Evolutionary conservation across 2,113 vertebrate species (phyloP), one percentile per base, ranked within the genome.

Genomic region (Dissostichus mawsoni): DNA sequence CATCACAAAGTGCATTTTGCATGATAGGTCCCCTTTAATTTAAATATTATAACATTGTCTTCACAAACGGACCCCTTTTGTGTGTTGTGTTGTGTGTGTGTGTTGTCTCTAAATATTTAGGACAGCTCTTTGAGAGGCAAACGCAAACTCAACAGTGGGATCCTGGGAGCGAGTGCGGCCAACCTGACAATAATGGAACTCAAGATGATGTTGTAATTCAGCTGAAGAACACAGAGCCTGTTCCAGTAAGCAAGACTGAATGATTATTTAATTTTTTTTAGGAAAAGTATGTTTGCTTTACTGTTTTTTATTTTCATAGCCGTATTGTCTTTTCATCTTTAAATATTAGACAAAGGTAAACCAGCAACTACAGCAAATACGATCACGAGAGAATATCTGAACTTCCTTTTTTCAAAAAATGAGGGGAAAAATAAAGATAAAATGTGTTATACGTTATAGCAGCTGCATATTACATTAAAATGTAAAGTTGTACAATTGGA

Each of bases 141-240:
- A 5, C 87, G 92, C 12, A 94, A 65, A 90, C 93, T 99, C 53
- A 96, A 96, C 82, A 99, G 98, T 74, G 96, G 93, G 14, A 95
- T 99, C 82, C 94, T 99, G 81, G 96, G 96, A 65, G 95, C 97
- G 8, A 98, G 95, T 84, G 96, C 98, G 77, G 94, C 94, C 63
- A 98, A 98, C 83, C 83, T 99, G 78, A 96, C 96, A 18, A 62
- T 99, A 87, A 92, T 62, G 14, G 93, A 95, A 44, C 94, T 99
- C 88, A 78, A 29, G 87, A 94, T 17, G 93, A 96, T 1, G 94
- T 99, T 73, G 87, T 93, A 3, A 92, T 99, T 58, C 83, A 76
- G 5, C 90, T 99, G 83, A 96, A 88, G 86, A 97, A 96, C 78
- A 90, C 81, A 41, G 83, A 74, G 57, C 86, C 90, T 0, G 5